A percentile compares a stretch with the other conserved stretches of the same genome.
phyloP scores from a whole-genome alignment of 2,888 invertebrate genomes.

The Caenorhabditis macrosperma region DNA sequence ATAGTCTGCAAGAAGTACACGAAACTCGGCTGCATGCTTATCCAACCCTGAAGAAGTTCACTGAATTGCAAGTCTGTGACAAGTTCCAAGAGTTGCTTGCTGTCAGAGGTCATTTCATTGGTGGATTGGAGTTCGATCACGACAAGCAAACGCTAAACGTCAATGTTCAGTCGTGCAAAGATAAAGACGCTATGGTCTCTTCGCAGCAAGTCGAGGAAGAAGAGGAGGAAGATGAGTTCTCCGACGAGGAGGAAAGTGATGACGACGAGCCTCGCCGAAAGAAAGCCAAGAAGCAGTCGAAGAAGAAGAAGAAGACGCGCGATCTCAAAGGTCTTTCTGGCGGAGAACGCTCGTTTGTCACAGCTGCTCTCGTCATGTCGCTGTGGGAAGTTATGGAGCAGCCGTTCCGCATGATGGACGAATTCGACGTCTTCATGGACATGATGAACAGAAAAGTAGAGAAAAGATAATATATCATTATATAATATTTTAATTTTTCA shows the following conservation, averaged over 20 bases:
- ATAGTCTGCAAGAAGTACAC: constrained; percentile 11
- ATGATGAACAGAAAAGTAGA: constrained; percentile 73
- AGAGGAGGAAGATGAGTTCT: constrained; percentile 2
- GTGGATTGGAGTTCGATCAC: constrained; percentile 52
- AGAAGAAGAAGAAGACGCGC: constrained; percentile 36
- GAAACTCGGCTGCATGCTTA: constrained; percentile 38
- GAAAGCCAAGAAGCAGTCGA: constrained; percentile 31
- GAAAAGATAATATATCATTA: background rate
- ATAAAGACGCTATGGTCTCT: constrained; percentile 16
- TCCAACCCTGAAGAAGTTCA: constrained; percentile 58
- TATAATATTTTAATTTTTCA: constrained; percentile 32
- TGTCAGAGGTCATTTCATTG: constrained; percentile 57
- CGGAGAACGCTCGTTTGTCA: constrained; percentile 92
- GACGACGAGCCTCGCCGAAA: constrained; percentile 25
- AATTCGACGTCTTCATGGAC: constrained; percentile 77
- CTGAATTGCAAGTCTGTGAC: constrained; percentile 56
- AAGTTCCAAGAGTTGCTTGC: constrained; percentile 62
- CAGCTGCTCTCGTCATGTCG: constrained; percentile 92
- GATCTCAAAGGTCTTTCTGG: constrained; percentile 86
- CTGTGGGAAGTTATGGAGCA: constrained; percentile 93
- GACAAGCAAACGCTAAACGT: constrained; percentile 51
- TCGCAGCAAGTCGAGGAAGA: background rate
- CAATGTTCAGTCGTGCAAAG: constrained; percentile 45
- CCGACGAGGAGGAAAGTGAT: constrained; percentile 14
- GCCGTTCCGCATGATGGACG: constrained; percentile 86